Percentiles rank a stretch among this genome's conserved stretches.
Conservation (phyloP, 1,140 invertebrate species). For the Gonatopus flavifemur region DNA sequence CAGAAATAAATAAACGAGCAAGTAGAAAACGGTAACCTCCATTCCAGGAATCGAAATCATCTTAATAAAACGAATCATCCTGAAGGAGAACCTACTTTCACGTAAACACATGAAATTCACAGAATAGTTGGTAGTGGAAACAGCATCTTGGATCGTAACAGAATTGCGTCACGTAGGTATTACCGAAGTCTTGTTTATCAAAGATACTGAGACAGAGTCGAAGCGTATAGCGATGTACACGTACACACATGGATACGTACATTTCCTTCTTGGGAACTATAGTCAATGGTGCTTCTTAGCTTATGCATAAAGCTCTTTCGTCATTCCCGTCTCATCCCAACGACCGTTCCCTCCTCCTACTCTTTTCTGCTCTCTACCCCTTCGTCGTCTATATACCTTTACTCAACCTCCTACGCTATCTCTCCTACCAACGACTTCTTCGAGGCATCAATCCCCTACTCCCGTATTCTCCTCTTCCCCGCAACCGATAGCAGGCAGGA, state of each 20-base stretch:
- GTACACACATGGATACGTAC: too few relatives aligned
- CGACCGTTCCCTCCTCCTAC: conserved; percentile 19
- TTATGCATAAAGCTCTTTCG: conserved; percentile 55
- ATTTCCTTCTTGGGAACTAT: conserved; percentile 22
- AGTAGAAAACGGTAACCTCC: too few relatives aligned
- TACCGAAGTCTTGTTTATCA: conserved; percentile 39
- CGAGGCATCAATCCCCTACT: conserved; percentile 33
- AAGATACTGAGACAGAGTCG: conserved; percentile 36
- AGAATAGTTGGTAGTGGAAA: too few relatives aligned
- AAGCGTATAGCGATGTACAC: conserved; percentile 31
- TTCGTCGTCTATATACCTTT: conserved; percentile 24
- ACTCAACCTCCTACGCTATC: conserved; percentile 6
- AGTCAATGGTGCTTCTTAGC: conserved; percentile 55
- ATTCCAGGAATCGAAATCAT: too few relatives aligned
- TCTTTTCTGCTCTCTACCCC: conserved; percentile 17
- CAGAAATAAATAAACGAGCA: too few relatives aligned
- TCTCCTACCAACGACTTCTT: conserved; percentile 21
- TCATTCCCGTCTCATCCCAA: conserved; percentile 25
- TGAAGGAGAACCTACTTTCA: too few relatives aligned
- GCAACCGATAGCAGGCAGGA: conserved; percentile 18
- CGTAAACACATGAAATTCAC: too few relatives aligned
- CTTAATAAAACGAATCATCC: too few relatives aligned
- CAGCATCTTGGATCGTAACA: conserved; percentile 25
- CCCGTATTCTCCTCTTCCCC: too few relatives aligned
- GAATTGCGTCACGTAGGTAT: conserved; percentile 14